Percentiles rank a stretch among this genome's conserved stretches.
Conservation (phyloP, 2,113 vertebrate species). For the Osmerus eperlanus region DNA sequence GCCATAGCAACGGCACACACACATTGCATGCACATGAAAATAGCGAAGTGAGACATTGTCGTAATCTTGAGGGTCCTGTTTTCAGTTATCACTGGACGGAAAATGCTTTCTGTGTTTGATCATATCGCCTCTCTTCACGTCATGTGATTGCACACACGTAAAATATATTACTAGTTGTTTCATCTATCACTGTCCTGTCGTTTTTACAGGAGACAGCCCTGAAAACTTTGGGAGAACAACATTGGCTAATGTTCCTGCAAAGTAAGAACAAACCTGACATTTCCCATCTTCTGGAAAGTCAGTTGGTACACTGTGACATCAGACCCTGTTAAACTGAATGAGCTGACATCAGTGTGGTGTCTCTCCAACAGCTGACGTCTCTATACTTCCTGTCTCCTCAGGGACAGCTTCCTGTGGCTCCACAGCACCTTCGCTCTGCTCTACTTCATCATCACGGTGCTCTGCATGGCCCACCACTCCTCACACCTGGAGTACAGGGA, state of each 20-base stretch:
- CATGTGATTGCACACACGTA: too few relatives aligned
- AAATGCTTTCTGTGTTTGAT: too few relatives aligned
- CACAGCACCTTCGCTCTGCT: conserved; percentile 88
- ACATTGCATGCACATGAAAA: conserved; percentile 40
- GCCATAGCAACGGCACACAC: conserved; percentile 53
- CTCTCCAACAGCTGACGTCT: background rate
- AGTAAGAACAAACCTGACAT: conserved; percentile 74
- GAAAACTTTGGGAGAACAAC: conserved; percentile 94
- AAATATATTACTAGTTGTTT: too few relatives aligned
- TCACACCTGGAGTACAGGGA: conserved; percentile 83
- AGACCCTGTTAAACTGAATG: too few relatives aligned
- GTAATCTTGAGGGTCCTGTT: conserved; percentile 31
- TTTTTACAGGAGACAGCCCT: conserved; percentile 78
- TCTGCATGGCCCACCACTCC: conserved; percentile 91
- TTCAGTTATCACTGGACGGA: conserved; percentile 2
- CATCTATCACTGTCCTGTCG: conserved; percentile 37
- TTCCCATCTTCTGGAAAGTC: background rate
- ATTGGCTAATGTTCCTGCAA: conserved; percentile 86
- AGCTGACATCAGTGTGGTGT: too few relatives aligned
- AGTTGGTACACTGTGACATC: background rate
- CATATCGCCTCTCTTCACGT: too few relatives aligned
- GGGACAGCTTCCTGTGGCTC: conserved; percentile 88
- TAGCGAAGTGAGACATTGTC: conserved; percentile 17
- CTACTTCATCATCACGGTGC: conserved; percentile 86
- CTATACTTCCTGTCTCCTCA: conserved; percentile 39